phyloP scores from a whole-genome alignment of 2,113 vertebrate genomes.

The Capricornis sumatraensis region DNA sequence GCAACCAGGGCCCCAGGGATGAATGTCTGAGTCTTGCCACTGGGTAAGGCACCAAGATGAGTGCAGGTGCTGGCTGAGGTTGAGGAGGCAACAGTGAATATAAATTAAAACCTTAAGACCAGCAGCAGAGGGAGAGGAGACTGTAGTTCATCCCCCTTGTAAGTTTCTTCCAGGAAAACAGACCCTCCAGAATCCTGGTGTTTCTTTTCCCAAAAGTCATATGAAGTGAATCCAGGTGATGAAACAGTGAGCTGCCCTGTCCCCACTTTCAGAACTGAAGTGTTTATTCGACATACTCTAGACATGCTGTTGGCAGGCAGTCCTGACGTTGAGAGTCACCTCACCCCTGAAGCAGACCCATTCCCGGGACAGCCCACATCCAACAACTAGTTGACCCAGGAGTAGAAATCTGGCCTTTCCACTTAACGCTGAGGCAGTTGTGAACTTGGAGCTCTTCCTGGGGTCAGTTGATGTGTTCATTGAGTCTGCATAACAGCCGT shows the following conservation, averaged over 20 bases:
- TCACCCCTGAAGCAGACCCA: neutral
- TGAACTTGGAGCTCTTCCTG: neutral
- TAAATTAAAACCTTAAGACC: neutral
- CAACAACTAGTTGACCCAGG: neutral
- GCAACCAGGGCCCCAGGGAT: neutral
- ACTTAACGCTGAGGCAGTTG: neutral
- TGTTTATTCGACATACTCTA: neutral
- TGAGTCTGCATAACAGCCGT: neutral
- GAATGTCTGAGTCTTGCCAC: neutral
- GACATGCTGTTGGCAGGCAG: too few relatives aligned
- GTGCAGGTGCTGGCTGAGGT: neutral
- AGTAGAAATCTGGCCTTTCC: neutral
- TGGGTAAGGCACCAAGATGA: neutral
- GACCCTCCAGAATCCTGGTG: neutral
- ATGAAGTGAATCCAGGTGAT: neutral
- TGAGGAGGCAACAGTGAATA: neutral
- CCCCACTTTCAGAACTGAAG: neutral
- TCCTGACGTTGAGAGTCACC: neutral
- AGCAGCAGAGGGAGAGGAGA: neutral
- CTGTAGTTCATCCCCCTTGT: neutral
- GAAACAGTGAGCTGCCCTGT: neutral
- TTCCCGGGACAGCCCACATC: neutral
- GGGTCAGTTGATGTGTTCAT: neutral
- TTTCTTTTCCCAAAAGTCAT: neutral
- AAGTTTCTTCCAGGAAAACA: neutral